These are phyloP conservation scores for Drosophila melanocephala DNA, from an alignment of 2,888 invertebrate species.

Conservation along the genomic window DNA sequence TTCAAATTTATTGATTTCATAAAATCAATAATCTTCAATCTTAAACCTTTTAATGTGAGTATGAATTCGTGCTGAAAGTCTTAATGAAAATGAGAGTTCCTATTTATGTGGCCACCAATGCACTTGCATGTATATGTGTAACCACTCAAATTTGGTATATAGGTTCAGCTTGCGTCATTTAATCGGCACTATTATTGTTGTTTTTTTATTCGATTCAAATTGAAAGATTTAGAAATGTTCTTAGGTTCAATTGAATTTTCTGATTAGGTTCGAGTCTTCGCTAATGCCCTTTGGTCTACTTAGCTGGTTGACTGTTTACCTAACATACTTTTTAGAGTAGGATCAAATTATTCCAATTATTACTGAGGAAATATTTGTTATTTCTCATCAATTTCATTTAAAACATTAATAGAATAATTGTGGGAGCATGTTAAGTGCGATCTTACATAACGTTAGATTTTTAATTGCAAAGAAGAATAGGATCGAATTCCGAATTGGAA, in stretches of 20 bases:
- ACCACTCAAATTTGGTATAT: neutral
- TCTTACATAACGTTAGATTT: neutral
- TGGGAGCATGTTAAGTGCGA: neutral
- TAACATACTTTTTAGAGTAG: conserved; percentile 44
- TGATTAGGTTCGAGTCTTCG: conserved; percentile 19
- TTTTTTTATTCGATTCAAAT: neutral
- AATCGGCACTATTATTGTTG: neutral
- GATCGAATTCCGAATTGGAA: neutral
- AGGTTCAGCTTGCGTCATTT: neutral
- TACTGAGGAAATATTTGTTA: neutral
- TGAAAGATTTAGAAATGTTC: neutral
- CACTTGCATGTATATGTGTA: neutral
- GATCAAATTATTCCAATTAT: neutral
- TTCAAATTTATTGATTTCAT: neutral
- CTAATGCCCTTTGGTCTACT: conserved; percentile 16
- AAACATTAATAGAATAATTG: neutral
- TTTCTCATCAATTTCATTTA: neutral
- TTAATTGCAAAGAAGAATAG: neutral
- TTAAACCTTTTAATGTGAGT: neutral
- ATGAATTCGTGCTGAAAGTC: neutral
- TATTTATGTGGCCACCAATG: neutral
- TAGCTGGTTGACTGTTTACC: neutral
- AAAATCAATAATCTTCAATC: neutral
- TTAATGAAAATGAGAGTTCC: neutral
- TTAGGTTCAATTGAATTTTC: neutral